Evolutionary conservation across 2,797 vertebrate species (phyloP).

Genomic region (Varecia variegata): DNA sequence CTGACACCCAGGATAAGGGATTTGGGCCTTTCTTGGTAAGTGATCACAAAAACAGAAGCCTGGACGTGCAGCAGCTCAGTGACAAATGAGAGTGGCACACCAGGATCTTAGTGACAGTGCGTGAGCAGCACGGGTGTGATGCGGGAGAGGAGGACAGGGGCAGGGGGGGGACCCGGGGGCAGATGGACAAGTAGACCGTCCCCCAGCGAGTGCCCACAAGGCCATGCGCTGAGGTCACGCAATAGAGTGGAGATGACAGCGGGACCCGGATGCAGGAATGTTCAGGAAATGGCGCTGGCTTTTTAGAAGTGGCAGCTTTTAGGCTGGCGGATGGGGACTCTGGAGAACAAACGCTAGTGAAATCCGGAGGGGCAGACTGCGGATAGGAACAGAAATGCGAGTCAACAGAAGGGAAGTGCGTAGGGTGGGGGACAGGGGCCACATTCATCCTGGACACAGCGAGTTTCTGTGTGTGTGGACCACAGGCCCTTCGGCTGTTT

Average conservation of each 20-base stretch:
- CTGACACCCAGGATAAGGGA: too few relatives aligned
- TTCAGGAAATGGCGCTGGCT: background rate
- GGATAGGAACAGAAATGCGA: fast-evolving
- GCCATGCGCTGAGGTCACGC: fast-evolving
- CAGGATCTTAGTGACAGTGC: fast-evolving
- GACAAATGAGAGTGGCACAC: background rate
- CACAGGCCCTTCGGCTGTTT: fast-evolving
- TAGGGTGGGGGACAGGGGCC: fast-evolving
- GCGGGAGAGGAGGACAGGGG: background rate
- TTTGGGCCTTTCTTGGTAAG: background rate
- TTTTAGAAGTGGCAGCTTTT: background rate
- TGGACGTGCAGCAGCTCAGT: fast-evolving
- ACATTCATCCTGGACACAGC: fast-evolving
- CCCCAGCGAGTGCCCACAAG: background rate
- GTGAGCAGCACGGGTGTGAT: fast-evolving
- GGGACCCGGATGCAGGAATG: background rate
- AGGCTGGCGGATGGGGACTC: background rate
- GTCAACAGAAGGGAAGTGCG: fast-evolving
- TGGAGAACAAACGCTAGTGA: background rate
- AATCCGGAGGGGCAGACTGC: background rate
- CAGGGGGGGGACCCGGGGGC: too few relatives aligned
- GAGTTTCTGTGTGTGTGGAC: too few relatives aligned
- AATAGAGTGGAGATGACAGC: fast-evolving
- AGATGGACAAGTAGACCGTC: fast-evolving
- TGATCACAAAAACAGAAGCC: background rate